Conservation (phyloP, 2,113 vertebrate genomes). For the Hippopotamus amphibius region DNA sequence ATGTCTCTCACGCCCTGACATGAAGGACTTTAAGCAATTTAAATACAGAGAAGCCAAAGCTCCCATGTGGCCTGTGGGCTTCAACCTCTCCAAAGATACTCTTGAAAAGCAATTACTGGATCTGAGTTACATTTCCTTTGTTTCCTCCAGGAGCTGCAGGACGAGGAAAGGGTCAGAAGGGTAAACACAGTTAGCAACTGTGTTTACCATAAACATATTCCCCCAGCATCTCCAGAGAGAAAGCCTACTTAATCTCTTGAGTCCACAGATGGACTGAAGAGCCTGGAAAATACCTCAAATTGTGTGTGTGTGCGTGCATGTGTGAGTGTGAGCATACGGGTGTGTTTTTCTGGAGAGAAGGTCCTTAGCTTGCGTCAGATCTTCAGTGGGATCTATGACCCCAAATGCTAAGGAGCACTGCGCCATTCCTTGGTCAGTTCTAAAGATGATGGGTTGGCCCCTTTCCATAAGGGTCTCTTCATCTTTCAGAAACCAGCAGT, state of each 20-base stretch:
- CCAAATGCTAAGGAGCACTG: not conserved
- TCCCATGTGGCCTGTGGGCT: too few relatives aligned
- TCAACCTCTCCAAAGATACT: not conserved
- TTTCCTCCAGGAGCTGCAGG: not conserved
- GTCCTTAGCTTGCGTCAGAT: not conserved
- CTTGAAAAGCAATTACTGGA: not conserved
- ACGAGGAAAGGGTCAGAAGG: not conserved
- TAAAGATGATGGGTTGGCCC: not conserved
- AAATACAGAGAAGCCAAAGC: not conserved
- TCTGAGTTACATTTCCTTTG: not conserved
- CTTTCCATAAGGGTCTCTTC: not conserved
- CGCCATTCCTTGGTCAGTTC: not conserved
- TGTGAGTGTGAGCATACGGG: accelerated
- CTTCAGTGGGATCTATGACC: not conserved
- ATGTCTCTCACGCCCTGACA: not conserved
- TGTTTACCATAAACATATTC: not conserved
- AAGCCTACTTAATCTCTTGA: not conserved
- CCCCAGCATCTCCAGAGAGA: not conserved
- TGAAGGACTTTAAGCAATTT: not conserved
- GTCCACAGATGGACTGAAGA: not conserved
- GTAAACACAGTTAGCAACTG: not conserved
- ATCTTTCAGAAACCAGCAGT: not conserved
- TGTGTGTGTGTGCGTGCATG: not conserved
- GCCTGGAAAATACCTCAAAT: not conserved
- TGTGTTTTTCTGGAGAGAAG: not conserved